Conservation (phyloP, 1,140 invertebrate species). For the Campoletis sonorensis region DNA sequence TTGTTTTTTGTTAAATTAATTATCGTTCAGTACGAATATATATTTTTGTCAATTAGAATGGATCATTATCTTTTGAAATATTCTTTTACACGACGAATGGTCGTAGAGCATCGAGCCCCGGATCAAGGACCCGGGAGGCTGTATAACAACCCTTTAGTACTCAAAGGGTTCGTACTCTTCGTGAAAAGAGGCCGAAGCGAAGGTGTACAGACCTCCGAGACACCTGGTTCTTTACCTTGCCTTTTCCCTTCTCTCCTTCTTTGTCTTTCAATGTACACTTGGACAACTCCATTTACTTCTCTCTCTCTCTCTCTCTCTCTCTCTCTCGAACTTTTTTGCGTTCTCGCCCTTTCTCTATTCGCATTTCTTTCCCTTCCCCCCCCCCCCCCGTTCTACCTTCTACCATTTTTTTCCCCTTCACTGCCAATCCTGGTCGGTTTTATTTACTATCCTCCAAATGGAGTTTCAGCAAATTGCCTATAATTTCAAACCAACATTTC, state of each 20-base stretch:
- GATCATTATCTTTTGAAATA: too few relatives aligned
- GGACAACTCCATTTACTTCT: background rate
- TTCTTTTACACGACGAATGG: background rate
- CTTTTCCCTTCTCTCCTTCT: slow-evolving; percentile 9
- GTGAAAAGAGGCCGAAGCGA: slow-evolving; percentile 2
- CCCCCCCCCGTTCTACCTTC: background rate
- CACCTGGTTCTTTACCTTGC: slow-evolving; percentile 1
- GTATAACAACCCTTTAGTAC: background rate
- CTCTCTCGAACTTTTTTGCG: background rate
- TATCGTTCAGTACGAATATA: too few relatives aligned
- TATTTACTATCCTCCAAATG: too few relatives aligned
- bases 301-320: background rate
- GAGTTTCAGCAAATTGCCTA: too few relatives aligned
- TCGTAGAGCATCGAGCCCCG: background rate
- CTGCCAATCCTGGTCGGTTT: too few relatives aligned
- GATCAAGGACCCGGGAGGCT: background rate
- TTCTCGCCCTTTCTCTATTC: too few relatives aligned
- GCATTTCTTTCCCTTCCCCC: background rate
- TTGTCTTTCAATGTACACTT: background rate
- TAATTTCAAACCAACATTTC: too few relatives aligned
- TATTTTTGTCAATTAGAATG: too few relatives aligned
- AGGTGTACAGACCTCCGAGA: background rate
- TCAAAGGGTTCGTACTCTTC: background rate
- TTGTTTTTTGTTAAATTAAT: too few relatives aligned
- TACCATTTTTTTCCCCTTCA: background rate